Evolutionary conservation across 2,888 invertebrate genomes (phyloP), one percentile per base, ranked within the genome.

Genomic region (Plagodis dolabraria): DNA sequence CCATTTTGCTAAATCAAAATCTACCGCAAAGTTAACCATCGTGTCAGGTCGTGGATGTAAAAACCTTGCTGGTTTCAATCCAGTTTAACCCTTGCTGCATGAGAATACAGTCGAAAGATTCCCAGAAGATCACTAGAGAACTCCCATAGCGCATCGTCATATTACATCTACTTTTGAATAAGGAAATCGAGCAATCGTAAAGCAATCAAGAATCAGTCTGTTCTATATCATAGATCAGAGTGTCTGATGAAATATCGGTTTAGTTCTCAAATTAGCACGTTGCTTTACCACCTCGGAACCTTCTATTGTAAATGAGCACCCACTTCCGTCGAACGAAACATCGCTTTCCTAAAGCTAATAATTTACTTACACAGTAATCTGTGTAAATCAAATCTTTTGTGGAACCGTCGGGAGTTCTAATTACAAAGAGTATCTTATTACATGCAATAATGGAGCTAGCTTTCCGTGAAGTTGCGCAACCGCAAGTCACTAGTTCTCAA

Each of bases 401-500:
- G 35, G 42, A 46, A 56, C 12, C 38, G 58, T 60, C 57, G 56
- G 48, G 49, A 52, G 53, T 45, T 56, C 65, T 71, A 69, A 75
- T 77, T 70, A 72, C 68, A 66, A 63, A 63, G 50, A 45, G n/a
- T 58, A 43, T 64, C 58, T 53, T 43, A 61, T 67, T 67, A 63
- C 63, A 44, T 44, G 47, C 51, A 9, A 40, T 54, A 54, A 45
- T 49, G 42, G 55, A 8, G 36, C 40, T 43, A 45, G 49, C 67
- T 72, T 67, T 67, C 68, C 60, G 49, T 63, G 65, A 64, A 65
- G 62, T 68, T 67, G 63, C 65, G 63, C 61, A 65, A 63, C 61
- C 63, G 60, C 48, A 57, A 57, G 60, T 69, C 72, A 75, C 75
- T 75, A 68, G 67, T 55, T 53, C 53, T 57, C 74, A 80, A 77